Conservation (phyloP, 30 jellyfish, hydroid and myxozoan genomes). For the Nemopilema nomurai region DNA sequence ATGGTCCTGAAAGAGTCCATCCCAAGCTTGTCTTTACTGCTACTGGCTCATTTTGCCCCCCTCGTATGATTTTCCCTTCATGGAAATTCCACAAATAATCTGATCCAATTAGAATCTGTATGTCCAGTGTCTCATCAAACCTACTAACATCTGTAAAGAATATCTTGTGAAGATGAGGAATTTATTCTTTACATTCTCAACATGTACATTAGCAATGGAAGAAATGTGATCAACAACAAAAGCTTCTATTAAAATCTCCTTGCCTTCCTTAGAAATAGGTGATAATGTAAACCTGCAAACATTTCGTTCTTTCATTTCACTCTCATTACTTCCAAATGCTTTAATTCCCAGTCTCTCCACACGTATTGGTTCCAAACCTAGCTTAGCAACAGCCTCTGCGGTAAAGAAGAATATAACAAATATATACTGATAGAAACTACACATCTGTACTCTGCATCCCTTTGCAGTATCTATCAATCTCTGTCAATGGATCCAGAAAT, state of each 20-base stretch:
- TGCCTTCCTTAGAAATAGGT: neutral
- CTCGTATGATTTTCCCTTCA: constrained; percentile 8
- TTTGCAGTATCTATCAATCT: too few relatives aligned
- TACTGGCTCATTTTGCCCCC: constrained; percentile 21
- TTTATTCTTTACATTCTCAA: constrained; percentile 1
- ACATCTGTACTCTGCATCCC: too few relatives aligned
- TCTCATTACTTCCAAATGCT: constrained; percentile 28
- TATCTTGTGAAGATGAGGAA: neutral
- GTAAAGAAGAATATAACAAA: too few relatives aligned
- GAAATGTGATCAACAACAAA: constrained; percentile 10
- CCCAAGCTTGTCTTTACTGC: constrained; percentile 15
- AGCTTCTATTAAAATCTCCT: neutral
- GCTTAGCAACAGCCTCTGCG: constrained; percentile 15
- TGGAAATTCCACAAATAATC: constrained; percentile 8
- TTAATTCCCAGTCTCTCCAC: constrained; percentile 11
- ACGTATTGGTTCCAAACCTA: neutral
- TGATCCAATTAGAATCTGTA: neutral
- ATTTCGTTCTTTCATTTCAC: constrained; percentile 1
- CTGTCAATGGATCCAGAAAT: too few relatives aligned
- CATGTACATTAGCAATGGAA: neutral
- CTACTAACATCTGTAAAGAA: constrained; percentile 10
- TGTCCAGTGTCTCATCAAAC: neutral
- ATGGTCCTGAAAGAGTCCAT: constrained; percentile 20
- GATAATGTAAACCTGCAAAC: neutral
- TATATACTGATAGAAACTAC: too few relatives aligned